Base-by-base conservation (phyloP, 2,797 vertebrate genomes). In the Microctenopoma steveboyesi region DNA sequence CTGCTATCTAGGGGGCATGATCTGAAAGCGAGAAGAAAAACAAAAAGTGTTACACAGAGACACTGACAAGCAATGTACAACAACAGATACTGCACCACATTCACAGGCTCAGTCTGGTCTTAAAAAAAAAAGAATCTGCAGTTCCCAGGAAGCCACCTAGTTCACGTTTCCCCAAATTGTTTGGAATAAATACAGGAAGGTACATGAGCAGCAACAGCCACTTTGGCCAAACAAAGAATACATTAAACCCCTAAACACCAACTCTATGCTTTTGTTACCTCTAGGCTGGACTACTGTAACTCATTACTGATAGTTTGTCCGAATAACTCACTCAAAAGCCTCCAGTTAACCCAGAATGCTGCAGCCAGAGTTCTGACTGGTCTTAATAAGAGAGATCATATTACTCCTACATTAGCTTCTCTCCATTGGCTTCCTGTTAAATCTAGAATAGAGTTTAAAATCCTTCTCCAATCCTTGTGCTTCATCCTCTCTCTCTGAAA, bases 1-100 rank as follows among this genome's bases (percentile, higher is more conserved):
- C 42, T 89, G 94, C 94, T 97, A 98, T 95, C 96, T 97, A 91
- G 91, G 93, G 91, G 95, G 96, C 91, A 94, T 95, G 92, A 94
- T 95, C 97, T 98, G 84, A 4, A 94, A 82, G 54, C 82, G 55
- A 70, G 22, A 66, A 62, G 53, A 76, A 42, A 1, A 37, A 50
- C n/a, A 10, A n/a, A 58, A 12, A 58, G 1, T 30, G 70, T 83
- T 79, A 78, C 2, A 56, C 10, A 25, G 40, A 67, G 51, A 47
- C 11, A 6, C 8, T 15, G 12, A 64, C 9, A 28, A 15, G 4
- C 40, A 52, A 50, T 15, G 27, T 6, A 61, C 12, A 40, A 35
- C 18, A 57, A 18, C 45, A 52, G 33, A 58, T 14, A 62, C 5
- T 22, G 1, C 18, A 0, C 5, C 46, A 18, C 27, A 33, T 57